These are phyloP conservation scores for Sinelater perroti DNA, from an alignment of 2,888 invertebrate species.

Conservation along the genomic window DNA sequence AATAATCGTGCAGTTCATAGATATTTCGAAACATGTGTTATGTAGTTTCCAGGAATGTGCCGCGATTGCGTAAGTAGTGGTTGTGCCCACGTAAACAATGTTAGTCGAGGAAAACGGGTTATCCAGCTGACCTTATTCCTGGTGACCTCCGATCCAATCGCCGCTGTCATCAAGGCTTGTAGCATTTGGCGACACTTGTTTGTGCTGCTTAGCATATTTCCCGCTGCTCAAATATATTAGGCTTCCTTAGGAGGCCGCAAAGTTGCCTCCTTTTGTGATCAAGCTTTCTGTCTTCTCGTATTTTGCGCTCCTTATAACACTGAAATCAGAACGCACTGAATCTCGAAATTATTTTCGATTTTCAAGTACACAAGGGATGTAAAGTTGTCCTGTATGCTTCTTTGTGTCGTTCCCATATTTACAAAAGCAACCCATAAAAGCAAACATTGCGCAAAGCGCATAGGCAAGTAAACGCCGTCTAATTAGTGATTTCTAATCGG, in stretches of 20 bases:
- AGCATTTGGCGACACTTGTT: slow-evolving; percentile 42
- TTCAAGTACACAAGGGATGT: too few species aligned
- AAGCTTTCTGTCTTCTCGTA: too few species aligned
- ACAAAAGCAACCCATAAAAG: slow-evolving; percentile 8
- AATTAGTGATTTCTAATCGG: too few species aligned
- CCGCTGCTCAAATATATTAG: not conserved
- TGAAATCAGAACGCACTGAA: too few species aligned
- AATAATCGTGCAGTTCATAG: slow-evolving; percentile 28
- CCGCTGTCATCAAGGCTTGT: slow-evolving; percentile 44
- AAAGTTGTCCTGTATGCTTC: too few species aligned
- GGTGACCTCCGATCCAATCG: slow-evolving; percentile 58
- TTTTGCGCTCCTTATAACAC: too few species aligned
- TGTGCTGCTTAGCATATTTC: not conserved
- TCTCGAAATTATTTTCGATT: too few species aligned
- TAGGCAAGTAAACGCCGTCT: too few species aligned
- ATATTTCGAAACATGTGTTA: slow-evolving; percentile 37
- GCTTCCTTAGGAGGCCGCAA: not conserved
- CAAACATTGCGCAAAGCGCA: slow-evolving; percentile 20
- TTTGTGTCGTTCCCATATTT: too few species aligned
- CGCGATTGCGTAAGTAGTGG: slow-evolving; percentile 53
- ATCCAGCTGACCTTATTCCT: slow-evolving; percentile 59
- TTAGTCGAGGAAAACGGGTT: slow-evolving; percentile 60
- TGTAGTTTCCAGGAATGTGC: slow-evolving; percentile 53
- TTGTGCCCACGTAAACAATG: slow-evolving; percentile 58
- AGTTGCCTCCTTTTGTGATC: too few species aligned